Evolutionary conservation across 1,140 invertebrate genomes (phyloP), one percentile per base, ranked within the genome.

Genomic region (Marisa cornuarietis): DNA sequence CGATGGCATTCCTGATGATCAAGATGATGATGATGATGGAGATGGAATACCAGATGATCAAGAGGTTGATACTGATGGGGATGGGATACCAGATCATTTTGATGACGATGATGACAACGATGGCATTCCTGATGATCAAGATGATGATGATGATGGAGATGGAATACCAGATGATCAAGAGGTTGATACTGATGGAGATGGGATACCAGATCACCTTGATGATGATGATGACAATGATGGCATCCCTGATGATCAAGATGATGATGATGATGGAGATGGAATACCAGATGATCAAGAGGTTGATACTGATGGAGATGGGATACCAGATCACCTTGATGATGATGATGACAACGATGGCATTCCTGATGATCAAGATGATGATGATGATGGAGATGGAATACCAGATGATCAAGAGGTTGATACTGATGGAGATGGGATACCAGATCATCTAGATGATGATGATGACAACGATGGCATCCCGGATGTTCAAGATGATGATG

Each of bases 91-190:
- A 11, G 86, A 89, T 72, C 79, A 87, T 75, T 62, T 88, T 61
- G 89, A 90, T 71, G 84, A 90, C 80, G 90, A 91, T 83, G 84
- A 84, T 76, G 88, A 89, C 71, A 86, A 87, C 62, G 89, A 90
- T 83, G 87, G 90, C 68, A 87, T 88, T 68, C 85, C 89, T 71
- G 88, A 91, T 78, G 80, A 85, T 69, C 66, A 83, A 10, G 82
- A 87, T 58, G 83, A 87, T 78, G 87, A 89, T 78, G 84, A 84
- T 78, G 84, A 86, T 80, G 83, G 86, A 76, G 84, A 87, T 79
- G 87, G 87, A 74, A 90, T 90, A 65, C 88, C 88, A 0, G 87
- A 90, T 75, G 77, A 85, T 78, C 49, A 84, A 63, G 86, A 88
- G 52, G 82, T 85, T 72, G 87, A 89, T 73, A 82, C 82, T 63